Evolutionary conservation across 1,140 invertebrate species (phyloP), one percentile per base, ranked within the genome.

Genomic region (Neuroterus valhalla): DNA sequence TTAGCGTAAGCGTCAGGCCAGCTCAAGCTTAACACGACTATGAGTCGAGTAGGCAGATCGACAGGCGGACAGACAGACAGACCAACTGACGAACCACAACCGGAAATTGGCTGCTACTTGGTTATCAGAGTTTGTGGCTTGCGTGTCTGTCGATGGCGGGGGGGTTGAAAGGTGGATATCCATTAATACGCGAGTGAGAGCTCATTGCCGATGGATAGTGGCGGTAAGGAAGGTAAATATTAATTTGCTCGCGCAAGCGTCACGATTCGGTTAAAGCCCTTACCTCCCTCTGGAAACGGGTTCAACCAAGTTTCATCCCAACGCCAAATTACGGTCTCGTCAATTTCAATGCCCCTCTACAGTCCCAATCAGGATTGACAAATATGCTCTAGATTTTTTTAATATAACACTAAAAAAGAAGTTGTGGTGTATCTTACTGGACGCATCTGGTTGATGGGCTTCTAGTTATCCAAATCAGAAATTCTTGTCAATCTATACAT

Each of bases 51-150:
- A 77, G 76, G 76, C 79, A 74, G 46, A 48, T 70, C 44, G 68
- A 70, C 26, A 70, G 45, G 45, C 68, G 15, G 76, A 69, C 77
- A 77, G 75, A 76, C 77, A 69, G 71, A 81, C 79, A 78, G 81
- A 86, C 83, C 84, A 77, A 86, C 80, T 83, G 80, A 83, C 84
- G 83, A 86, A 88, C 87, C 88, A 79, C 87, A 89, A 89, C 88
- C 89, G 89, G 88, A 89, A 89, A 90, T 89, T 90, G 87, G 85
- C 85, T 88, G 87, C 82, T 88, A 87, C 82, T 86, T 87, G 87
- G 85, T 89, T 89, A 90, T 89, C 89, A 89, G 89, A 89, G 87
- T 89, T 89, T 89, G 88, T 78, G 89, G 89, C 81, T 90, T 87
- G 89, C 88, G 89, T 90, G 89, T 87, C 88, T 89, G 82, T 79